Conservation (phyloP, 2,113 vertebrate species). For the Platysteira castanea region DNA sequence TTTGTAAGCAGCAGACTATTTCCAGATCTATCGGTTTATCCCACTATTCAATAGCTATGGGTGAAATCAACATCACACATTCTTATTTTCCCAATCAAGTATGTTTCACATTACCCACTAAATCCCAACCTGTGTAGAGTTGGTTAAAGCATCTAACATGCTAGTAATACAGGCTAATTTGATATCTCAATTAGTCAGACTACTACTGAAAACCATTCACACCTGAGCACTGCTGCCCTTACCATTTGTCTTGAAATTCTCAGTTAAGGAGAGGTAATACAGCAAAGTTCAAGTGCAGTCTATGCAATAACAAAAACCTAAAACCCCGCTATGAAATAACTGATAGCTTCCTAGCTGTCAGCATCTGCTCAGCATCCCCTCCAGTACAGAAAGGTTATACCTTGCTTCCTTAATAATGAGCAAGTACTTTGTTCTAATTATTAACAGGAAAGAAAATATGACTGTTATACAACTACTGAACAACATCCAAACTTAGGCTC, state of each 20-base stretch:
- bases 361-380: neutral
- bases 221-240: neutral
- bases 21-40: neutral
- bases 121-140: neutral
- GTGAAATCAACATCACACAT: neutral
- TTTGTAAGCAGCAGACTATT: neutral
- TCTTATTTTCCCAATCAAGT: neutral
- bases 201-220: neutral
- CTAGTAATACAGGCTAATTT: neutral
- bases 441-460: neutral
- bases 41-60: fast-evolving
- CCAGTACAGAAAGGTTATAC: neutral
- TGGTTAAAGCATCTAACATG: neutral
- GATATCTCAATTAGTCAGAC: neutral
- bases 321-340: neutral
- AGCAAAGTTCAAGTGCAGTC: neutral
- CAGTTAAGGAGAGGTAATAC: neutral
- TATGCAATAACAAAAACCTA: neutral
- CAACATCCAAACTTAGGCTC: neutral
- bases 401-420: neutral
- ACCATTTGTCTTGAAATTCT: neutral
- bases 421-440: neutral
- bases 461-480: neutral
- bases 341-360: neutral
- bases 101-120: neutral